Base-by-base conservation (phyloP, 2,888 invertebrate genomes). In the Podotricha telesiphe region DNA sequence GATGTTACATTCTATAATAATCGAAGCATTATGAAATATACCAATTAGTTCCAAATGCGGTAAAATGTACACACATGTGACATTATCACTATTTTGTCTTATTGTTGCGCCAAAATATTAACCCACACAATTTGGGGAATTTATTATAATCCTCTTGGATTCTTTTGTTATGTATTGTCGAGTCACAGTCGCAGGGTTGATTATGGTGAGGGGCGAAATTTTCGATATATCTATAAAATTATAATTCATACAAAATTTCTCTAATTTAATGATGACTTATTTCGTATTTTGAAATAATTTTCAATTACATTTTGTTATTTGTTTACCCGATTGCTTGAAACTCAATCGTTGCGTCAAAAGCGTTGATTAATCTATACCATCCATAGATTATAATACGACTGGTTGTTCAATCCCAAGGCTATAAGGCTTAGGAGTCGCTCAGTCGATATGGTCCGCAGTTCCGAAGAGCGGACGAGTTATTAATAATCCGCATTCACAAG, bases 41-140 rank as follows among this genome's bases (percentile, higher is more conserved):
- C 82, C 92, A 91, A 93, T 93, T 93, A 93, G 92, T 93, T 89
- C 88, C 90, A 86, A 92, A 89, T 83, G 88, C 86, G 86, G 85
- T 87, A 87, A 86, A 87, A 87, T 85, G 81, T 83, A 85, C 83
- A 81, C 91, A 89, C 91, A 92, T 91, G 90, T 81, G 91, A 88
- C 90, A 89, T 87, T 90, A 88, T 88, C 87, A 87, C 86, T 87
- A 89, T 88, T 89, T 89, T 87, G 89, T 89, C 88, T 89, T 88
- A 91, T 92, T 92, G 91, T 93, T 89, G 78, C 76, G 77, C 81
- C 80, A 82, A 87, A 89, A 88, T 91, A 91, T 91, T 88, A 88
- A 91, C 88, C 91, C 89, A 89, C 89, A 92, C 87, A 87, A 89
- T 92, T 91, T 89, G 81, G 90, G 88, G 90, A 90, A 89, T 91